phyloP scores from a whole-genome alignment of 2,888 invertebrate species.

The Drosophila suboccidentalis region DNA sequence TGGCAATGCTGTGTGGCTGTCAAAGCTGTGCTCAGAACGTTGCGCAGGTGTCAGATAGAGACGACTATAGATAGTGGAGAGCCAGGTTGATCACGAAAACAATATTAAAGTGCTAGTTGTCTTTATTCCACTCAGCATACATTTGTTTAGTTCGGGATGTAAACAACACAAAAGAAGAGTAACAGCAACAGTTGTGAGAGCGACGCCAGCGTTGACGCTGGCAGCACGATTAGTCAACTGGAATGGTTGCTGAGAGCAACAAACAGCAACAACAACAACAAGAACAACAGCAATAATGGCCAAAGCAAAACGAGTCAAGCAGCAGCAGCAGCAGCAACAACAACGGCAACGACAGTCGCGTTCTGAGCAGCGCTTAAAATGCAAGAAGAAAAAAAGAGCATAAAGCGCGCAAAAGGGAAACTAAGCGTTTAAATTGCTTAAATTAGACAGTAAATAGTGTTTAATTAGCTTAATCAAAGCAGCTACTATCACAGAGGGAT shows the following conservation, averaged over 20 bases:
- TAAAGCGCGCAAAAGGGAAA: constrained; percentile 37
- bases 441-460: constrained; percentile 67
- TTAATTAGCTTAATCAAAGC: constrained; percentile 68
- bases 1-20: constrained; percentile 56
- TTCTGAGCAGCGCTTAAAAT: constrained; percentile 68
- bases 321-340: constrained; percentile 51
- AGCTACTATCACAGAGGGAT: constrained; percentile 21
- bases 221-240: constrained; percentile 74
- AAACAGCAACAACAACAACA: constrained; percentile 44
- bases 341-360: constrained; percentile 38
- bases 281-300: constrained; percentile 27
- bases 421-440: constrained; percentile 64
- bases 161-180: constrained; percentile 68
- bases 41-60: constrained; percentile 58
- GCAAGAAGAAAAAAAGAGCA: constrained; percentile 35
- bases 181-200: constrained; percentile 71
- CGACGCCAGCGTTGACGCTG: constrained; percentile 32
- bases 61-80: constrained; percentile 30
- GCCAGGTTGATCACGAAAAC: constrained; percentile 26
- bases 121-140: constrained; percentile 31
- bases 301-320: constrained; percentile 40
- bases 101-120: constrained; percentile 15
- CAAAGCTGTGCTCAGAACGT: constrained; percentile 52
- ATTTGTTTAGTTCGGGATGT: constrained; percentile 38
- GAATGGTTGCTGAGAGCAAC: constrained; percentile 80